These are phyloP conservation scores for Egretta garzetta DNA, from an alignment of 2,113 vertebrate species.

Conservation along the genomic window DNA sequence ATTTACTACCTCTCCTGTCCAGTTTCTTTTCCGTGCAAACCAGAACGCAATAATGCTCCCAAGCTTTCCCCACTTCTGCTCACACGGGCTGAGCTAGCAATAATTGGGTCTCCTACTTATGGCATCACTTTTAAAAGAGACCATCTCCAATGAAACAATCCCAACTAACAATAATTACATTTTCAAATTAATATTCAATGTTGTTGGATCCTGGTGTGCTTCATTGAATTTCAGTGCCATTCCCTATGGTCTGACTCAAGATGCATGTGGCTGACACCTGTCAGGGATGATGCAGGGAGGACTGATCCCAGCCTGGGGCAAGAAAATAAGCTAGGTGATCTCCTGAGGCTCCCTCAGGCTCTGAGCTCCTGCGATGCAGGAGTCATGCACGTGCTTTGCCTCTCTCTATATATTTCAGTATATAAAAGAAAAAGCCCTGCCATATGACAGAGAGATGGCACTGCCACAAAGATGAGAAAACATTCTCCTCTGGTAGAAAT, in stretches of 20 bases:
- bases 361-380: background rate
- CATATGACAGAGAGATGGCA: background rate
- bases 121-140: background rate
- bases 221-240: accelerated
- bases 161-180: background rate
- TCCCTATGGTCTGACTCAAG: background rate
- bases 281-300: background rate
- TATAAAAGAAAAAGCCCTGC: background rate
- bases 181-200: background rate
- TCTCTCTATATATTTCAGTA: background rate
- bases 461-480: background rate
- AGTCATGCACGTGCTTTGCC: background rate
- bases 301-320: background rate
- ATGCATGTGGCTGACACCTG: background rate
- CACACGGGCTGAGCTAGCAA: background rate
- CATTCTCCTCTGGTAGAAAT: background rate
- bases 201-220: background rate
- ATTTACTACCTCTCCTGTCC: background rate
- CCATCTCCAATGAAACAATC: background rate
- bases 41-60: background rate
- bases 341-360: background rate
- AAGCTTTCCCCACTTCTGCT: background rate
- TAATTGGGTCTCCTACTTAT: background rate
- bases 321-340: background rate
- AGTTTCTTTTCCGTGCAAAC: background rate